phyloP scores from a whole-genome alignment of 1,140 invertebrate species.

The Orussus abietinus region DNA sequence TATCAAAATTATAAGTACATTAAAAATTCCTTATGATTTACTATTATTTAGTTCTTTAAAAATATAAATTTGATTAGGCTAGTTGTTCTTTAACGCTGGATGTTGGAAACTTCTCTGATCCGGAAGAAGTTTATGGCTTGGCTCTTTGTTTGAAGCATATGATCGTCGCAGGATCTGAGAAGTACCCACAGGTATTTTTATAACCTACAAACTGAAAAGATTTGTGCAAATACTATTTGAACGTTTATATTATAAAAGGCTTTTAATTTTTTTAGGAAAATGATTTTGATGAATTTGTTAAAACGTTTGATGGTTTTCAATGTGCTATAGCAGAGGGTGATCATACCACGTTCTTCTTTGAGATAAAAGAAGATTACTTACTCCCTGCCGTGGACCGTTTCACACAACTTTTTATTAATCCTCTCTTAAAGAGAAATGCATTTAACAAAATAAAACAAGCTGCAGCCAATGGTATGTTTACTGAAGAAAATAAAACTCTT shows the following conservation, averaged over 20 bases:
- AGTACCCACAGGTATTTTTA: slow-evolving; percentile 63
- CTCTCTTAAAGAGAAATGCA: slow-evolving; percentile 79
- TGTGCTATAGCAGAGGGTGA: slow-evolving; percentile 85
- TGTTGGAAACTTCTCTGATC: slow-evolving; percentile 71
- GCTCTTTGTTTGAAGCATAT: slow-evolving; percentile 96
- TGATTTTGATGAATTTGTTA: slow-evolving; percentile 77
- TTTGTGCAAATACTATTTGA: background rate
- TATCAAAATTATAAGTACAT: slow-evolving; percentile 6
- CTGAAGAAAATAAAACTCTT: slow-evolving; percentile 5
- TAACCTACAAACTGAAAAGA: slow-evolving; percentile 8
- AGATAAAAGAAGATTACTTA: slow-evolving; percentile 75
- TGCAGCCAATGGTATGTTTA: slow-evolving; percentile 74
- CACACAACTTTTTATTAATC: slow-evolving; percentile 85
- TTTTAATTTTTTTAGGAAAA: slow-evolving; percentile 60
- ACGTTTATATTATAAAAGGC: background rate
- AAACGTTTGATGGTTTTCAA: slow-evolving; percentile 73
- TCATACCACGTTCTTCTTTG: slow-evolving; percentile 83
- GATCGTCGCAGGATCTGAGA: slow-evolving; percentile 90
- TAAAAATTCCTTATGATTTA: too few relatives aligned
- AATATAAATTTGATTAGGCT: too few relatives aligned
- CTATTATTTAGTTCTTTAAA: too few relatives aligned
- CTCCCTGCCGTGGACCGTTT: slow-evolving; percentile 77
- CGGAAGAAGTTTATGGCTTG: slow-evolving; percentile 74
- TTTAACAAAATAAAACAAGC: slow-evolving; percentile 89
- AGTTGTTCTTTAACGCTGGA: slow-evolving; percentile 68